Evolutionary conservation across 2,888 invertebrate species (phyloP).

Genomic region (Drosophila kanekoi): DNA sequence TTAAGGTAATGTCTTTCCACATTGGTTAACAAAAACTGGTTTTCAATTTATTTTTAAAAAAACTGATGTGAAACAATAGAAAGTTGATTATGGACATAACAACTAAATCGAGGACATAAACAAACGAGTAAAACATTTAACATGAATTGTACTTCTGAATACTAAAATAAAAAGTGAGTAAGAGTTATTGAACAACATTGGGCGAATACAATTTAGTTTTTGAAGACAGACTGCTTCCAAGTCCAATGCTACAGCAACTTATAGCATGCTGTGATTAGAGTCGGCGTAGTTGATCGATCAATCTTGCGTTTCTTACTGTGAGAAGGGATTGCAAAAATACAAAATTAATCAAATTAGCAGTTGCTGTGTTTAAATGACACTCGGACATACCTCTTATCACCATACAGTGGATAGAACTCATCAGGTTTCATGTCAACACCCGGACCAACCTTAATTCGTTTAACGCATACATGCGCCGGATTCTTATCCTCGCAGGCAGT

Average conservation of each 20-base stretch:
- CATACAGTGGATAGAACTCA: constrained; percentile 66
- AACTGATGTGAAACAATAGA: no score
- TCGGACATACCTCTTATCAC: constrained; percentile 61
- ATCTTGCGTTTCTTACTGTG: constrained; percentile 47
- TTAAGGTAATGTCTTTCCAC: no score
- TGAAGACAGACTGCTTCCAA: not conserved
- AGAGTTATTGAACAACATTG: not conserved
- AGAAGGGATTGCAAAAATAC: not conserved
- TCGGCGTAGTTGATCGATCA: constrained; percentile 20
- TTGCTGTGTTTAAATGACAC: no score
- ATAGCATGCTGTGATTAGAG: constrained; percentile 30
- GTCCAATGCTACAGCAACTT: constrained; percentile 13
- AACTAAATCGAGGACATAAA: no score
- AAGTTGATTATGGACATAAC: no score
- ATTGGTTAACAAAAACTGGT: no score
- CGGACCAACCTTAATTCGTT: constrained; percentile 43
- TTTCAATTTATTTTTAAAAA: no score
- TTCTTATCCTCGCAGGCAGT: not conserved
- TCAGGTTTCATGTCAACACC: constrained; percentile 65
- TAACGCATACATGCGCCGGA: constrained; percentile 20
- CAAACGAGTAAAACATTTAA: no score
- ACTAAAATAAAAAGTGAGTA: no score
- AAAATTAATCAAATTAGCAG: not conserved
- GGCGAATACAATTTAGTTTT: not conserved
- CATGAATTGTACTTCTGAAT: no score